Percentiles rank a stretch among this genome's conserved stretches.
These are phyloP conservation scores for Mimachlamys varia DNA, from an alignment of 2,888 invertebrate genomes.

Conservation along the genomic window DNA sequence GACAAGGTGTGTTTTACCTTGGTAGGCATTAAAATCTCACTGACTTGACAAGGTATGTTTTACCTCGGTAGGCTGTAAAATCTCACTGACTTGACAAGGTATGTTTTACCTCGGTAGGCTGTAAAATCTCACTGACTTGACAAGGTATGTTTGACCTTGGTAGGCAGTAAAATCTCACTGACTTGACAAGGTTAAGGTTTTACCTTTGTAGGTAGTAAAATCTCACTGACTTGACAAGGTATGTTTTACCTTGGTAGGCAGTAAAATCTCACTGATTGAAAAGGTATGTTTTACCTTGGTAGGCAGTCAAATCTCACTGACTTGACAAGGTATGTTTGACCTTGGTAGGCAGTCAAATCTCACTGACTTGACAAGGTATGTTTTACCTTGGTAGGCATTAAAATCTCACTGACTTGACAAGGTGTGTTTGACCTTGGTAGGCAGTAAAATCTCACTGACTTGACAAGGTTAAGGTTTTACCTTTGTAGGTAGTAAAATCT, in stretches of 20 bases:
- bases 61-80: neutral
- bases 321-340: too few relatives aligned
- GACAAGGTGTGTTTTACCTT: too few relatives aligned
- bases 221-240: neutral
- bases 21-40: neutral
- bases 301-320: neutral
- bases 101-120: neutral
- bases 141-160: neutral
- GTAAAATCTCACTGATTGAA: neutral
- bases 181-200: neutral
- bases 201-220: neutral
- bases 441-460: neutral
- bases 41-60: too few relatives aligned
- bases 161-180: neutral
- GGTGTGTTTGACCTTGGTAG: neutral
- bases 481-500: neutral
- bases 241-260: neutral
- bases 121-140: neutral
- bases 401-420: neutral
- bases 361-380: too few relatives aligned
- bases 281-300: neutral
- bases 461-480: neutral
- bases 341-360: neutral
- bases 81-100: neutral
- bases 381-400: neutral